Conservation (phyloP, 2,797 vertebrate genomes). For the Pangasius macronema region DNA sequence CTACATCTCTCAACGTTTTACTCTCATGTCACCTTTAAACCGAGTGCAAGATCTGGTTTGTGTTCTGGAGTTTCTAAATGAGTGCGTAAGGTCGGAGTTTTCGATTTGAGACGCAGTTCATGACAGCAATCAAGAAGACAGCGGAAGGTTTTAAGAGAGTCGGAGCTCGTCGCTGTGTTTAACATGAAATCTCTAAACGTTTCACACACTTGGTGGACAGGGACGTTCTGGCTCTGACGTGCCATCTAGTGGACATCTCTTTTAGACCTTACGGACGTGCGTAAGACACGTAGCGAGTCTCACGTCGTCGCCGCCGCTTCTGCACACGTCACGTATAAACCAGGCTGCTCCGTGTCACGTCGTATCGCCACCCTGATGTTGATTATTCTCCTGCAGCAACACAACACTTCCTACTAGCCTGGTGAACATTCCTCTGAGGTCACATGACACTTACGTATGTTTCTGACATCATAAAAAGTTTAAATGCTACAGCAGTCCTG, state of each 20-base stretch:
- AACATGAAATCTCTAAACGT: not conserved
- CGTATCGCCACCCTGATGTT: not conserved
- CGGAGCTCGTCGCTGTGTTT: not conserved
- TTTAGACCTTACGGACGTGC: too few species aligned
- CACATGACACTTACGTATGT: not conserved
- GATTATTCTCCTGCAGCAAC: not conserved
- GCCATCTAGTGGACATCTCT: not conserved
- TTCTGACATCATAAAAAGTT: too few species aligned
- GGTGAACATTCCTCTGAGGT: not conserved
- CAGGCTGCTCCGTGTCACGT: not conserved
- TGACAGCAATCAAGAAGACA: not conserved
- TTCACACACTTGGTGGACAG: not conserved
- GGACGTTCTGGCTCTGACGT: not conserved
- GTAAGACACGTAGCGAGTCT: not conserved
- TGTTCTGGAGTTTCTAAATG: not conserved
- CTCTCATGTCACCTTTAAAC: not conserved
- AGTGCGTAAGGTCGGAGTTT: not conserved
- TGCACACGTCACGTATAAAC: too few species aligned
- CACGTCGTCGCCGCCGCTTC: too few species aligned
- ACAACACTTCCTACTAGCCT: not conserved
- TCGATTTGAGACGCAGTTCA: not conserved
- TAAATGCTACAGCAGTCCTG: too few species aligned
- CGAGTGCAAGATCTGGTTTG: not conserved
- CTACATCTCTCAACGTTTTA: not conserved
- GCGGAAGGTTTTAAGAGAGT: not conserved